Percentiles rank a stretch among this genome's conserved stretches.
These are phyloP conservation scores for Phalanger gymnotis DNA, from an alignment of 2,797 vertebrate species.

Conservation along the genomic window DNA sequence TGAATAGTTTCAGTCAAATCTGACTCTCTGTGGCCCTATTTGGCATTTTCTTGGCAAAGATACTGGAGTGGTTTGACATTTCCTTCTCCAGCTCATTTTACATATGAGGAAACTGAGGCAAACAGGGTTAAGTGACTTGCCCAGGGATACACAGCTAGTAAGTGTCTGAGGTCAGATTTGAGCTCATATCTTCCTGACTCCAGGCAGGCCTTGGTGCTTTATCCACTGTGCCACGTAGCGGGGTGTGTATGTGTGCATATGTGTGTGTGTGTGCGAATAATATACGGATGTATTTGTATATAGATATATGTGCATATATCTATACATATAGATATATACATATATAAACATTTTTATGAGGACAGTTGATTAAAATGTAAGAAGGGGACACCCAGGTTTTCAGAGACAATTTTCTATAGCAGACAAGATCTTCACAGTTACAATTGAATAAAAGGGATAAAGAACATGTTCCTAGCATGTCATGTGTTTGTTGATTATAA, in stretches of 20 bases:
- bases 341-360: neutral
- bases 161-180: neutral
- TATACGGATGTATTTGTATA: neutral
- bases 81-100: neutral
- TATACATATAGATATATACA: too few relatives aligned
- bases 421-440: neutral
- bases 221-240: too few relatives aligned
- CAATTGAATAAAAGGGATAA: neutral
- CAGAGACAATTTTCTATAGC: neutral
- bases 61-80: neutral
- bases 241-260: too few relatives aligned
- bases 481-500: neutral
- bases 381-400: neutral
- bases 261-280: too few relatives aligned
- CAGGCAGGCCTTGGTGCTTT: too few relatives aligned
- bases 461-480: neutral
- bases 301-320: too few relatives aligned
- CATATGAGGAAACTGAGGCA: neutral
- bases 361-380: neutral
- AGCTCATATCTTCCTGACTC: too few relatives aligned
- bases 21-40: too few relatives aligned
- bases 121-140: neutral
- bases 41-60: neutral
- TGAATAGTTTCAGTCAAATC: too few relatives aligned
- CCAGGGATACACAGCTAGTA: too few relatives aligned